Base-by-base conservation (phyloP, 1,140 invertebrate genomes). In the Ips typographus region DNA sequence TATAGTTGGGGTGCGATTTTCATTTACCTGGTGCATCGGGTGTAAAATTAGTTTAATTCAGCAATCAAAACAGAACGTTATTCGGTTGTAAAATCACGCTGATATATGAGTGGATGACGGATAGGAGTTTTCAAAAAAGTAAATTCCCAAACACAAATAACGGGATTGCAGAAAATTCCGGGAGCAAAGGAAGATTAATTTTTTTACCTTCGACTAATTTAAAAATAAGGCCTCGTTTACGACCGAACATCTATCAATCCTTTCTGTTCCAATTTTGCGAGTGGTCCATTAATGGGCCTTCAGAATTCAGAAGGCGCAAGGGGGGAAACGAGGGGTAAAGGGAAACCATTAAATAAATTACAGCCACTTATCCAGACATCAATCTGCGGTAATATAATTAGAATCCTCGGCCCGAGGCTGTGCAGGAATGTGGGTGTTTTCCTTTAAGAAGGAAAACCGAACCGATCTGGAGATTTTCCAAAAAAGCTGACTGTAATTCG, bases 381-480 rank as follows among this genome's bases (percentile, higher is more conserved):
- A 69, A 69, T 69, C 67, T 69, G 59, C 51, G 57, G 67, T 69
- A 69, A 69, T 69, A 69, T 69, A 69, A 69, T 69, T 69, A 69
- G 60, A 69, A 63, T 55, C 67, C 67, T 38, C 42, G 51, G 37
- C 53, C 44, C 51, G 38, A 40, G 52, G 56, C 60, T 22, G 67
- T 56, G 61, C 59, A 62, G 59, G 67, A 69, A 69, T 69, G 59
- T 63, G 59, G 67, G 57, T 69, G 67, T 69, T 69, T 55, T 69
- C 49, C 36, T 52, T 63, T 52, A 40, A 44, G n/a, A 6, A 1
- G 7, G 59, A 53, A 63, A 55, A 69, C 58, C 38, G 2, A 4
- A 58, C 65, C 49, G 65, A 58, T 55, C 67, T 58, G 41, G 67
- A 58, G 43, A 58, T 56, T 62, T 63, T 63, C 60, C 22, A 44